Evolutionary conservation across 1,140 invertebrate species (phyloP).

Genomic region (Caenorhabditis remanei): DNA sequence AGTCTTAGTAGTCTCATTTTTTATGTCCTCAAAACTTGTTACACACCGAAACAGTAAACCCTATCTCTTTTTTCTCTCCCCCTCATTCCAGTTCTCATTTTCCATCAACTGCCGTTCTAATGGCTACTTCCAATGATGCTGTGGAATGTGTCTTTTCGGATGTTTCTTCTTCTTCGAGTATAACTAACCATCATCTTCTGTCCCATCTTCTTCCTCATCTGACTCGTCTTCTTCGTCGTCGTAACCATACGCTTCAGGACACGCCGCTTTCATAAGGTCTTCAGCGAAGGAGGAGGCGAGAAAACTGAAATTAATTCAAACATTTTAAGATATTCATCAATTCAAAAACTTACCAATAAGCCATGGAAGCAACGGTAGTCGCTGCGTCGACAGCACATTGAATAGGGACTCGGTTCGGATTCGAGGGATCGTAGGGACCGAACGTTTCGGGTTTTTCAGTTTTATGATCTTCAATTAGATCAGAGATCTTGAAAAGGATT

Average conservation of each 20-base stretch:
- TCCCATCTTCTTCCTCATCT: no score
- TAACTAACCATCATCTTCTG: neutral
- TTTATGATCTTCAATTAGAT: conserved; percentile 36
- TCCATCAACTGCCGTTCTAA: neutral
- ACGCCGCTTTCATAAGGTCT: conserved; percentile 7
- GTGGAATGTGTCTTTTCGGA: no score
- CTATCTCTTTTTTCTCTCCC: no score
- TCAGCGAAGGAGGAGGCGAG: conserved; percentile 24
- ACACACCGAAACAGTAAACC: no score
- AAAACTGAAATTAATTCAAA: neutral
- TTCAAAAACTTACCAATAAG: conserved; percentile 10
- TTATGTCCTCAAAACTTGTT: neutral
- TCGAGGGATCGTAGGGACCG: neutral
- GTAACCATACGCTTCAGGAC: neutral
- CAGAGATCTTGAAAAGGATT: conserved; percentile 31
- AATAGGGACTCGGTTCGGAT: neutral
- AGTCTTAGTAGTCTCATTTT: neutral
- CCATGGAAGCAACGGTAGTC: neutral
- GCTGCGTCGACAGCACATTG: neutral
- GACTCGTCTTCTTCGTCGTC: conserved; percentile 2
- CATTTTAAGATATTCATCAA: no score
- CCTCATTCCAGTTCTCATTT: no score
- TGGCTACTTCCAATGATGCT: neutral
- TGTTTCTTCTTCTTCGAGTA: no score
- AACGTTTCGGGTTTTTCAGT: conserved; percentile 15